These are phyloP conservation scores for Psettodes erumei DNA, from an alignment of 2,113 vertebrate species.

Conservation along the genomic window DNA sequence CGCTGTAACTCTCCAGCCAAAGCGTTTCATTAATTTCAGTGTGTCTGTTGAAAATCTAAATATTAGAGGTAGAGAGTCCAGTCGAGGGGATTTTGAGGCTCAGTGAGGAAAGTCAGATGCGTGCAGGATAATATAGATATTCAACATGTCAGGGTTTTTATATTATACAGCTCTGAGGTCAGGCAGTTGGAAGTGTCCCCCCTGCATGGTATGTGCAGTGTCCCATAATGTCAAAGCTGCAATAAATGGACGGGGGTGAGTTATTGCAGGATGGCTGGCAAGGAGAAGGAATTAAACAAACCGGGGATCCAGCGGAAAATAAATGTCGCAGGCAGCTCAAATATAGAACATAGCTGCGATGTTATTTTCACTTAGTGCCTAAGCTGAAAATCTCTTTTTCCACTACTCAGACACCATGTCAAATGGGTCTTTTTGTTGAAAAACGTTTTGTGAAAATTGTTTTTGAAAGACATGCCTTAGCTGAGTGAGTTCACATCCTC, in stretches of 20 bases:
- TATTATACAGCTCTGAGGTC: conserved; percentile 52
- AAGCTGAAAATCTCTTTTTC: conserved; percentile 64
- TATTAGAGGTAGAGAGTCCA: conserved; percentile 38
- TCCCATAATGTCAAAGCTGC: conserved; percentile 57
- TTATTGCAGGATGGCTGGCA: conserved; percentile 77
- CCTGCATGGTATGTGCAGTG: conserved; percentile 39
- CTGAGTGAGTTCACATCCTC: too few relatives aligned
- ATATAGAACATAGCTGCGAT: conserved; percentile 53
- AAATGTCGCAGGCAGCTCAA: conserved; percentile 56
- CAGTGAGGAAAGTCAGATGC: conserved; percentile 37
- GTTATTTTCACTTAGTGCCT: conserved; percentile 62
- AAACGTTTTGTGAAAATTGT: conserved; percentile 12
- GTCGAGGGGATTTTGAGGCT: conserved; percentile 32
- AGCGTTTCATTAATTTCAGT: conserved; percentile 38
- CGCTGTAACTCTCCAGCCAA: conserved; percentile 28
- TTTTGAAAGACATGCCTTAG: too few relatives aligned
- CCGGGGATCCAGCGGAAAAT: conserved; percentile 68
- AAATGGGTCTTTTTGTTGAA: conserved; percentile 1
- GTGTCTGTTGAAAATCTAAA: conserved; percentile 59
- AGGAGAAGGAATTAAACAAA: conserved; percentile 77
- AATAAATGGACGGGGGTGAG: conserved; percentile 60
- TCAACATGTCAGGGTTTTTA: conserved; percentile 59
- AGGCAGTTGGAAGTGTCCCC: conserved; percentile 39
- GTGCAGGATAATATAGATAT: conserved; percentile 15
- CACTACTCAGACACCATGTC: conserved; percentile 35